Percentiles rank a stretch among this genome's conserved stretches.
phyloP scores from a whole-genome alignment of 2,113 vertebrate species.

The Sturnus vulgaris region DNA sequence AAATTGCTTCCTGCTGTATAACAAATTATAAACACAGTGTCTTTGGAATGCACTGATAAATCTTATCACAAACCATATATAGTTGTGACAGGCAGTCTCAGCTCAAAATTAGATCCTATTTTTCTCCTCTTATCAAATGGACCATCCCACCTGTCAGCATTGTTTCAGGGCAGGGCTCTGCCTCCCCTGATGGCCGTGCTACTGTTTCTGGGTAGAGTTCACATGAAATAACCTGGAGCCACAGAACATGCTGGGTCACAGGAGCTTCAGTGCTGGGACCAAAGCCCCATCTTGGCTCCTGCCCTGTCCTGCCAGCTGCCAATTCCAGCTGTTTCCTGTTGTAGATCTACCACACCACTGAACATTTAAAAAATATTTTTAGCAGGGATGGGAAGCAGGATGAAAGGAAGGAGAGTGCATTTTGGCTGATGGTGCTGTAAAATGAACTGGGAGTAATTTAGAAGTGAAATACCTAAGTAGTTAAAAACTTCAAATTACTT shows the following conservation, averaged over 20 bases:
- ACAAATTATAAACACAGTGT: not conserved
- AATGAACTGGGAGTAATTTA: constrained; percentile 58
- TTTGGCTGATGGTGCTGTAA: constrained; percentile 40
- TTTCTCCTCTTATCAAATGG: not conserved
- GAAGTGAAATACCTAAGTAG: constrained; percentile 1
- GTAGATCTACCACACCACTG: not conserved
- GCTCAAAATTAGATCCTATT: not conserved
- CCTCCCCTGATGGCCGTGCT: not conserved
- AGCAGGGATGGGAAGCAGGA: constrained; percentile 33
- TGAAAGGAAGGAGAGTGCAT: constrained; percentile 48
- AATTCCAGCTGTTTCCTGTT: constrained; percentile 20
- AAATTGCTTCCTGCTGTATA: not conserved
- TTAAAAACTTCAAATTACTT: constrained; percentile 32
- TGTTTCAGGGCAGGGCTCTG: not conserved
- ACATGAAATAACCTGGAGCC: not conserved
- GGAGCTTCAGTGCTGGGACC: not conserved
- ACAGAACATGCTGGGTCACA: not conserved
- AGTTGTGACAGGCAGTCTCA: not conserved
- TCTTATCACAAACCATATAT: not conserved
- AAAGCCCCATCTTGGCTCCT: not conserved
- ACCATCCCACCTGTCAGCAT: not conserved
- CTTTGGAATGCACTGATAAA: not conserved
- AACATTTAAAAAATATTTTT: constrained; percentile 2
- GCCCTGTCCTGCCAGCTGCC: not conserved
- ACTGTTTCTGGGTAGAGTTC: not conserved